Conservation (phyloP, 2,797 vertebrate genomes). For the Channallabes apus region DNA sequence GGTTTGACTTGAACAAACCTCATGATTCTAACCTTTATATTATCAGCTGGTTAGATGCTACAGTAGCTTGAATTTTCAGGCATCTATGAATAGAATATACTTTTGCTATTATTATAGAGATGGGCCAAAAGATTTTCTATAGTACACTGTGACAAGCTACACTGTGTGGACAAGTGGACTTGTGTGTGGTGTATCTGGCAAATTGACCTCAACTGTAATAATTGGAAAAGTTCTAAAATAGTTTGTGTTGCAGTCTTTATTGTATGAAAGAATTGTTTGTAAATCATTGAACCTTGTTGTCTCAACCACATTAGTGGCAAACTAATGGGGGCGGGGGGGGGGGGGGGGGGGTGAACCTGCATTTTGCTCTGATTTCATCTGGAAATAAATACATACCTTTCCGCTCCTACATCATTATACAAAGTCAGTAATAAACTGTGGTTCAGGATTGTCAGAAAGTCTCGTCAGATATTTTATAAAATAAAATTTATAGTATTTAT, state of each 20-base stretch:
- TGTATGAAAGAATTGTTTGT: not conserved
- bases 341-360: not conserved
- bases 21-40: not conserved
- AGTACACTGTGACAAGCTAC: too few species aligned
- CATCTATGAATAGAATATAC: not conserved
- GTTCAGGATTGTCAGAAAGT: constrained; percentile 20
- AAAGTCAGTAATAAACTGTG: not conserved
- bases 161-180: not conserved
- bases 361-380: not conserved
- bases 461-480: not conserved
- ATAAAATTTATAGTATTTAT: not conserved
- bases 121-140: not conserved
- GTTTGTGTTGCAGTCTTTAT: not conserved
- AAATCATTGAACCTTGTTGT: constrained; percentile 13
- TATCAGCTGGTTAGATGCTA: not conserved
- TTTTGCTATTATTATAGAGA: not conserved
- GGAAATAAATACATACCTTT: not conserved
- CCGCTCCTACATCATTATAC: constrained; percentile 7
- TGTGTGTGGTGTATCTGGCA: not conserved
- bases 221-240: not conserved
- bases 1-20: too few species aligned
- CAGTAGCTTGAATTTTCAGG: not conserved
- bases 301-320: not conserved
- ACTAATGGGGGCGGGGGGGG: too few species aligned
- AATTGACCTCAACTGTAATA: not conserved